A percentile compares a stretch with the other conserved stretches of the same genome.
Evolutionary conservation across 2,888 invertebrate genomes (phyloP).

Genomic region (Drosophila subquinaria): DNA sequence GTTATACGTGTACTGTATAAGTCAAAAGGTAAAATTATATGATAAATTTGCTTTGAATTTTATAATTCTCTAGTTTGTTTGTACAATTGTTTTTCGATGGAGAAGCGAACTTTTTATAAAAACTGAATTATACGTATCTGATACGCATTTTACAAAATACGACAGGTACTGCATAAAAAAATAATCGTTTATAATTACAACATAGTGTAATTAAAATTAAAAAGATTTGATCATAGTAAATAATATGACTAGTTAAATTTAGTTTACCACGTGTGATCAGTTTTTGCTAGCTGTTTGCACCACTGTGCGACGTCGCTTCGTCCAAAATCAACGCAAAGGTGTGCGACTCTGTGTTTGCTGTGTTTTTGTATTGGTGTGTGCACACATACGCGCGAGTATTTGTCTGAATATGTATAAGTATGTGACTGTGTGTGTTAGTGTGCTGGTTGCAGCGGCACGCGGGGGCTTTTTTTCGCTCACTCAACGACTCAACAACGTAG

Average conservation of each 20-base stretch:
- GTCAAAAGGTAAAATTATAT: neutral
- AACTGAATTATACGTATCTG: neutral
- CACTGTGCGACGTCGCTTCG: conserved; percentile 65
- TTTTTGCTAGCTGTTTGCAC: conserved; percentile 14
- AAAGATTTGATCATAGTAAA: too few relatives aligned
- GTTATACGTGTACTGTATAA: neutral
- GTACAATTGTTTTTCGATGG: neutral
- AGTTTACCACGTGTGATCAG: conserved; percentile 45
- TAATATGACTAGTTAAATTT: too few relatives aligned
- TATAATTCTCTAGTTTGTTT: neutral
- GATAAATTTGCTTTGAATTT: neutral
- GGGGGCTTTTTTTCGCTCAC: conserved; percentile 72
- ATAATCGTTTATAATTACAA: neutral
- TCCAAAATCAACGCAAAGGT: conserved; percentile 81
- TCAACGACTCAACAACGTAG: conserved; percentile 47
- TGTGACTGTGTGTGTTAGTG: conserved; percentile 8
- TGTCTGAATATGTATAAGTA: conserved; percentile 15
- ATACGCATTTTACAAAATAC: neutral
- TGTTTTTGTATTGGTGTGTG: conserved; percentile 33
- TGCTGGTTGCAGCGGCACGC: conserved; percentile 76
- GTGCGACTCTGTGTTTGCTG: conserved; percentile 71
- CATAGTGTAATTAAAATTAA: neutral
- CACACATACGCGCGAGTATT: conserved; percentile 11
- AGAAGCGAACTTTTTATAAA: neutral
- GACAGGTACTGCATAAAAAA: neutral